These are phyloP conservation scores for Onychomys leucogaster DNA, from an alignment of 2,797 vertebrate genomes.

Conservation along the genomic window DNA sequence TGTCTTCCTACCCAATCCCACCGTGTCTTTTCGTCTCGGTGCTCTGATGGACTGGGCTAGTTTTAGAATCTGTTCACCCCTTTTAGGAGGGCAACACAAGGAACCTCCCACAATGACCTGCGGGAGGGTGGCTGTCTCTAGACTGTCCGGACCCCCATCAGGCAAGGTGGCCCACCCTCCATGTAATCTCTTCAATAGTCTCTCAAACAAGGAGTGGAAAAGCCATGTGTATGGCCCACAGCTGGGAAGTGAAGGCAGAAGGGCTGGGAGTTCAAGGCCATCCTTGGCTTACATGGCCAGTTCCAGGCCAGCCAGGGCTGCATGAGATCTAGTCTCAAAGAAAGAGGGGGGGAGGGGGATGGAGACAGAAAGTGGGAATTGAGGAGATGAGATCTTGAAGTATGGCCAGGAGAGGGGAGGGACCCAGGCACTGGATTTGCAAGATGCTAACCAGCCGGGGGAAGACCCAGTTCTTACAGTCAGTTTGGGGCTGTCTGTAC, in stretches of 20 bases:
- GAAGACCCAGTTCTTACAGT: not conserved
- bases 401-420: not conserved
- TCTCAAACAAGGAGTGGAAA: not conserved
- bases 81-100: not conserved
- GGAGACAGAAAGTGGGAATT: not conserved
- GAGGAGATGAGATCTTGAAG: not conserved
- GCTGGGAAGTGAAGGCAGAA: not conserved
- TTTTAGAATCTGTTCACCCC: slow-evolving; percentile 34
- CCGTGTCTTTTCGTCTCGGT: not conserved
- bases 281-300: not conserved
- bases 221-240: too few species aligned
- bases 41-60: slow-evolving; percentile 5
- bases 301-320: not conserved
- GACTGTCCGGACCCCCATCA: not conserved
- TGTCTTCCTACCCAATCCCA: slow-evolving; percentile 18
- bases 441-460: not conserved
- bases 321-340: not conserved
- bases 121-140: not conserved
- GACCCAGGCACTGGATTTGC: not conserved
- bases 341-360: too few species aligned
- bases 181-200: not conserved
- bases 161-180: not conserved
- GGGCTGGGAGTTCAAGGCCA: not conserved
- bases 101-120: not conserved
- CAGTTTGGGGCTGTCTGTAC: not conserved